A percentile compares a stretch with the other conserved stretches of the same genome.
Conservation (phyloP, 2,888 invertebrate species). For the Eumerus sabulonum region DNA sequence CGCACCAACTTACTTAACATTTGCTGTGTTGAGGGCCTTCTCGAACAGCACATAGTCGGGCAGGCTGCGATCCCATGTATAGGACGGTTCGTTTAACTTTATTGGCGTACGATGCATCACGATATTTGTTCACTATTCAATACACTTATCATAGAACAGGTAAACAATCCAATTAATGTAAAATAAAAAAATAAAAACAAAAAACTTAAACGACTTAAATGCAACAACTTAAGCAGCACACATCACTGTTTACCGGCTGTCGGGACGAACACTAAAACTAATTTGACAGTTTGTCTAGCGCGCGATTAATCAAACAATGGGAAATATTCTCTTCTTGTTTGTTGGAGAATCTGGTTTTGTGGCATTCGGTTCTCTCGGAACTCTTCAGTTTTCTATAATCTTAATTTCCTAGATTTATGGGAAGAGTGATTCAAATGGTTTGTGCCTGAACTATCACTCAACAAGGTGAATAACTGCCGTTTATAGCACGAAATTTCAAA, state of each 20-base stretch:
- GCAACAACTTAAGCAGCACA: constrained; percentile 6
- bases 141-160: constrained; percentile 17
- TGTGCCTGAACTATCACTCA: too few species aligned
- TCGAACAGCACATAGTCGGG: constrained; percentile 34
- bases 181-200: constrained; percentile 6
- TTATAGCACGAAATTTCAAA: too few species aligned
- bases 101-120: constrained; percentile 39
- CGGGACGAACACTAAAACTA: constrained; percentile 17
- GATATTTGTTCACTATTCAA: constrained; percentile 23
- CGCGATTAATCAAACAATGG: constrained; percentile 7
- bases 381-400: too few species aligned
- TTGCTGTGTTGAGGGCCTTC: constrained; percentile 29
- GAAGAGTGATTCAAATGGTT: too few species aligned
- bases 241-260: constrained; percentile 16
- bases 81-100: constrained; percentile 26
- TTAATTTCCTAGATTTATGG: too few species aligned
- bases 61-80: constrained; percentile 33
- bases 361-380: too few species aligned
- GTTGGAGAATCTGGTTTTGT: too few species aligned
- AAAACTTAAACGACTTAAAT: not conserved
- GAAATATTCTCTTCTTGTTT: constrained; percentile 8
- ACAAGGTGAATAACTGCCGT: too few species aligned
- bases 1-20: constrained; percentile 31
- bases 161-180: constrained; percentile 3
- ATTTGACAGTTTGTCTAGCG: constrained; percentile 15